Percentiles rank a stretch among this genome's conserved stretches.
Evolutionary conservation across 1,140 invertebrate species (phyloP).

Genomic region (Saccostrea echinata): DNA sequence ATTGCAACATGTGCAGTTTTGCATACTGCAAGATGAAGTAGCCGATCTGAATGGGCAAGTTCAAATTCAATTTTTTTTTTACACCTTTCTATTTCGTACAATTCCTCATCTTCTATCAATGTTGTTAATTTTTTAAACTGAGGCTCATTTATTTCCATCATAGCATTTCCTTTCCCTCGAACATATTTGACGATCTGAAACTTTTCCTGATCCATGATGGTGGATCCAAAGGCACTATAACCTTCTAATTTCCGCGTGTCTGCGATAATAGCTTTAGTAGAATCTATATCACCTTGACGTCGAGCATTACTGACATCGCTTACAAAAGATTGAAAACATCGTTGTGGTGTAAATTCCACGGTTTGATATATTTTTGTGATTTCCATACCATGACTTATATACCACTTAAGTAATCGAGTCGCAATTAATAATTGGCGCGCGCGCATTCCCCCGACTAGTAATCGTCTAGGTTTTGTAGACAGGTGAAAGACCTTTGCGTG

Average conservation of each 20-base stretch:
- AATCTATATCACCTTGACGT: constrained; percentile 53
- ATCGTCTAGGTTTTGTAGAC: constrained; percentile 45
- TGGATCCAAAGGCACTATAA: constrained; percentile 46
- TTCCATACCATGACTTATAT: constrained; percentile 57
- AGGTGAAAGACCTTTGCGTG: constrained; percentile 52
- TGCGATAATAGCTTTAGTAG: constrained; percentile 54
- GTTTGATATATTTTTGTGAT: constrained; percentile 58
- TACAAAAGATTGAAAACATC: constrained; percentile 54
- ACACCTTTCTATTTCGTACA: constrained; percentile 37
- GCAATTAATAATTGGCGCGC: constrained; percentile 57
- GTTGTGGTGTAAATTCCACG: constrained; percentile 49
- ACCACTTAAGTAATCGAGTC: constrained; percentile 61
- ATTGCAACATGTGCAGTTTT: constrained; percentile 65
- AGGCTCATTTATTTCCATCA: constrained; percentile 19
- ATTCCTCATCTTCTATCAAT: constrained; percentile 27
- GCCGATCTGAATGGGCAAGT: constrained; percentile 54
- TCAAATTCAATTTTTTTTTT: constrained; percentile 30
- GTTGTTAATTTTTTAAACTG: constrained; percentile 43
- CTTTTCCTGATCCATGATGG: constrained; percentile 47
- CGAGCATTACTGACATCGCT: constrained; percentile 55
- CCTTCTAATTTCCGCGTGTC: constrained; percentile 63
- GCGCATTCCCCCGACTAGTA: constrained; percentile 54
- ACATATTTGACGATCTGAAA: constrained; percentile 25
- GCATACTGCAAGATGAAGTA: constrained; percentile 64
- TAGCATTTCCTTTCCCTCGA: constrained; percentile 3